Evolutionary conservation across 1,140 invertebrate species (phyloP).

Genomic region (Bombus superbus): DNA sequence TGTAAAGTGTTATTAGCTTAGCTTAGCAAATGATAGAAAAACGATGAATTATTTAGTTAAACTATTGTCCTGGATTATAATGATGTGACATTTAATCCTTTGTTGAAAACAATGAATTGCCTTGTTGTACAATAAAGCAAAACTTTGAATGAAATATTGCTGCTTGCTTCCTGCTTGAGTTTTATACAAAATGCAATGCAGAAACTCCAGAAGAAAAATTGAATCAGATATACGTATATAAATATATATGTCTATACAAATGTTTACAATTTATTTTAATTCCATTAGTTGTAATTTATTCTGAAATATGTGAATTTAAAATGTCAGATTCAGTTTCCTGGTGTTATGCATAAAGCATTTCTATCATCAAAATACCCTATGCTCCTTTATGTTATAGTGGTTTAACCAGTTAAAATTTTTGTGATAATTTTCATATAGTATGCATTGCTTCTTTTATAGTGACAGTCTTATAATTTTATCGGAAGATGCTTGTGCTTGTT

Average conservation of each 20-base stretch:
- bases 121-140: conserved; percentile 81
- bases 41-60: conserved; percentile 75
- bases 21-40: conserved; percentile 75
- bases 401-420: conserved; percentile 56
- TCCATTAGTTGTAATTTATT: not conserved
- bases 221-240: conserved; percentile 3
- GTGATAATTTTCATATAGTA: conserved; percentile 59
- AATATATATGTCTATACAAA: conserved; percentile 20
- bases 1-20: conserved; percentile 79
- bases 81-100: conserved; percentile 79
- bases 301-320: not conserved
- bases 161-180: conserved; percentile 77
- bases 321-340: conserved; percentile 51
- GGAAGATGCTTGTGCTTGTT: conserved; percentile 72
- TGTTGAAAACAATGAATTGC: conserved; percentile 80
- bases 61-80: conserved; percentile 74
- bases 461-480: conserved; percentile 65
- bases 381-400: conserved; percentile 55
- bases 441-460: conserved; percentile 69
- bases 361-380: conserved; percentile 39
- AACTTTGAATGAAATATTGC: conserved; percentile 77
- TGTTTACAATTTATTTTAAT: not conserved
- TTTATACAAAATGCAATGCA: conserved; percentile 65
- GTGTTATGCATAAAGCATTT: conserved; percentile 65
- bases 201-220: conserved; percentile 51